phyloP scores from a whole-genome alignment of 2,113 vertebrate genomes.

The Sylvia atricapilla region DNA sequence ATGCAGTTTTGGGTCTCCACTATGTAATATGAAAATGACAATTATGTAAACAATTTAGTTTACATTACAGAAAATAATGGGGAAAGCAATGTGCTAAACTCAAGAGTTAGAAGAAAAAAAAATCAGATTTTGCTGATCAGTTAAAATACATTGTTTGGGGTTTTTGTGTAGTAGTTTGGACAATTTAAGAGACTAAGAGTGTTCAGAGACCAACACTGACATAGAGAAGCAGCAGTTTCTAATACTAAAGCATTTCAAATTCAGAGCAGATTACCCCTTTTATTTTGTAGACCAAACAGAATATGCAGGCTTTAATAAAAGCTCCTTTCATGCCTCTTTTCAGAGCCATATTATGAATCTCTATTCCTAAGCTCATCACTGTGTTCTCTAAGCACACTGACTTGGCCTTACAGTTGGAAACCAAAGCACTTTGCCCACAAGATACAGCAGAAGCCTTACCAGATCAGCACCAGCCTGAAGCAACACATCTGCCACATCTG shows the following conservation, averaged over 20 bases:
- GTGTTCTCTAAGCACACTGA: neutral
- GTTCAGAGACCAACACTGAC: neutral
- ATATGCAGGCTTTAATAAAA: neutral
- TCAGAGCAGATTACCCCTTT: neutral
- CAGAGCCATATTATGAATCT: neutral
- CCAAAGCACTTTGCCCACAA: neutral
- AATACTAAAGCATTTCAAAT: neutral
- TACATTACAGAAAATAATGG: neutral
- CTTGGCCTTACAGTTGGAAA: neutral
- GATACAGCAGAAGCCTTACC: conserved; percentile 74
- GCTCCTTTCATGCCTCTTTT: neutral
- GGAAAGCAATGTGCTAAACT: neutral
- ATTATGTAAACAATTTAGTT: neutral
- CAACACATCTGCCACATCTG: conserved; percentile 95
- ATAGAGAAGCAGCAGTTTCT: neutral
- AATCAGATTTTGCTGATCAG: neutral
- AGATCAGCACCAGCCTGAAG: conserved; percentile 96
- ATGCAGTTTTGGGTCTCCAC: neutral
- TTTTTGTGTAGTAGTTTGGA: neutral
- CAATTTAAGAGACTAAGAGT: neutral
- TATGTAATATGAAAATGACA: neutral
- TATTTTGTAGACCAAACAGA: neutral
- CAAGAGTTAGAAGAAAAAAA: neutral
- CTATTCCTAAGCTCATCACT: neutral
- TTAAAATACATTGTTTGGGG: neutral